A percentile compares a stretch with the other conserved stretches of the same genome.
Evolutionary conservation across 2,113 vertebrate genomes (phyloP).

Genomic region (Plotosus lineatus): DNA sequence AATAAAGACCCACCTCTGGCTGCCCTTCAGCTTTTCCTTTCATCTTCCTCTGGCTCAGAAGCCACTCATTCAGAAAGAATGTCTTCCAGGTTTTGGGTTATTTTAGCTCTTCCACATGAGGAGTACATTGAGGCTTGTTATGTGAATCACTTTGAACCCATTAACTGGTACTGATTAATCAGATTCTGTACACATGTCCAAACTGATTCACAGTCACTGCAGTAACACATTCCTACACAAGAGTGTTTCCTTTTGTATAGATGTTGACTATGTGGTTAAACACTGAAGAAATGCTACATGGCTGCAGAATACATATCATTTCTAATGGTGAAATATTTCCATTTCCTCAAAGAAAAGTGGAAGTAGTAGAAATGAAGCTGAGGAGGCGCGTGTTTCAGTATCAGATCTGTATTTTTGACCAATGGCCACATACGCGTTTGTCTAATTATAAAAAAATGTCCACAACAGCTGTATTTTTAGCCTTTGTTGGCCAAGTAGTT

Average conservation of each 20-base stretch:
- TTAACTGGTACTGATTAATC: background rate
- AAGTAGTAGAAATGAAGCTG: slow-evolving; percentile 16
- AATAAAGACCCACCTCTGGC: slow-evolving; percentile 39
- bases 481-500: too few species aligned
- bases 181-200: background rate
- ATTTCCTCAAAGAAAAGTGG: slow-evolving; percentile 8
- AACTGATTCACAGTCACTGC: background rate
- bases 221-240: background rate
- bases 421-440: background rate
- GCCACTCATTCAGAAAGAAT: slow-evolving; percentile 19
- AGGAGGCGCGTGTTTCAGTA: background rate
- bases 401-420: background rate
- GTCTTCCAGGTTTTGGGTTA: slow-evolving; percentile 20
- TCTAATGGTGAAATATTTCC: background rate
- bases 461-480: too few species aligned
- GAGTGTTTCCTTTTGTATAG: too few species aligned
- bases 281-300: background rate
- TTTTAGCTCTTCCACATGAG: slow-evolving; percentile 10
- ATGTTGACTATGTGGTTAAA: background rate
- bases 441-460: background rate
- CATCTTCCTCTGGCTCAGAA: slow-evolving; percentile 19
- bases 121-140: slow-evolving; percentile 5
- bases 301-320: background rate
- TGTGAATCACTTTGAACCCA: background rate
- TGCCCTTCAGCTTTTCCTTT: slow-evolving; percentile 23